phyloP scores from a whole-genome alignment of 2,797 vertebrate species.

The Furcifer pardalis region DNA sequence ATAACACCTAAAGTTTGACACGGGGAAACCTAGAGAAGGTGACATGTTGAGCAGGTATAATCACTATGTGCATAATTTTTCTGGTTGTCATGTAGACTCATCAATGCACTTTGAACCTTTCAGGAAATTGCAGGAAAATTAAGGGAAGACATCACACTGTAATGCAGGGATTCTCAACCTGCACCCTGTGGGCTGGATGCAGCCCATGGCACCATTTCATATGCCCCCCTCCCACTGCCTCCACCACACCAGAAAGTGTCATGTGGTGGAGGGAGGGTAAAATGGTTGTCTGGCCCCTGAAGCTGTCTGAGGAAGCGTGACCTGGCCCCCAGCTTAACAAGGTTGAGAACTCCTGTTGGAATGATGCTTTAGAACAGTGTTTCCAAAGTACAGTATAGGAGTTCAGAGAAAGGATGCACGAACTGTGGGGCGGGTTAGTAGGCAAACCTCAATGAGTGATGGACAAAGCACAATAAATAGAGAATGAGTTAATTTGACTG shows the following conservation, averaged over 20 bases:
- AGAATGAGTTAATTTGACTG: background rate
- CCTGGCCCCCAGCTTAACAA: too few species aligned
- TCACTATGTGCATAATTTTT: background rate
- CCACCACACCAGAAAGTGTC: too few species aligned
- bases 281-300: too few species aligned
- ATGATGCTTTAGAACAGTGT: background rate
- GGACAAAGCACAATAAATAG: too few species aligned
- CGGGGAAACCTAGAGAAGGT: background rate
- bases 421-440: background rate
- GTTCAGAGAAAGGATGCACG: background rate
- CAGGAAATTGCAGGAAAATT: background rate
- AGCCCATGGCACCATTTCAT: too few species aligned
- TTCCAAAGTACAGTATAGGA: background rate
- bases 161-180: too few species aligned
- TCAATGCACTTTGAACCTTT: background rate
- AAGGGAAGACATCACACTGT: background rate
- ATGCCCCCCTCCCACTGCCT: too few species aligned
- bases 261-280: too few species aligned
- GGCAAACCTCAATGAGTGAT: background rate
- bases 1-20: background rate
- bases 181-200: too few species aligned
- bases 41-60: background rate
- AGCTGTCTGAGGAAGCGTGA: too few species aligned
- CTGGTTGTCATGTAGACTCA: conserved; percentile 3
- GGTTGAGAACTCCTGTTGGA: too few species aligned